Conservation (phyloP, 2,888 invertebrate genomes). For the Rotaria magnacalcarata region DNA sequence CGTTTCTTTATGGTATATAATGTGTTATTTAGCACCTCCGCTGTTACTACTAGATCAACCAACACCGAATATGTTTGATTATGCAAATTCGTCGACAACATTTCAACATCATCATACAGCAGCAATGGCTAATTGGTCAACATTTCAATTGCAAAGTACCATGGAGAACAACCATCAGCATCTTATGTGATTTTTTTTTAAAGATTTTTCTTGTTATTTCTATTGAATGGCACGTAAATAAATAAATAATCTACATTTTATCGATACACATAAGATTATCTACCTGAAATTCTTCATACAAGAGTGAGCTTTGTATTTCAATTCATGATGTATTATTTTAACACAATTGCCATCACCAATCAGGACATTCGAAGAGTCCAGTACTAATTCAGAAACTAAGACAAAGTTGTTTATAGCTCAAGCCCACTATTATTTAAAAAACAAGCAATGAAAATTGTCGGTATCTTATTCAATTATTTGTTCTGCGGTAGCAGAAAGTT, state of each 20-base stretch:
- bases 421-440: too few species aligned
- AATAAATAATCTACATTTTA: background rate
- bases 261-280: background rate
- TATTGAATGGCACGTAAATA: background rate
- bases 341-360: too few species aligned
- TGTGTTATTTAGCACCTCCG: background rate
- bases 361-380: too few species aligned
- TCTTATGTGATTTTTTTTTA: background rate
- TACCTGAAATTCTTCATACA: too few species aligned
- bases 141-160: background rate
- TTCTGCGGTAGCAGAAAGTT: too few species aligned
- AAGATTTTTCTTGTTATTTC: background rate
- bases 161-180: background rate
- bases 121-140: background rate
- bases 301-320: too few species aligned
- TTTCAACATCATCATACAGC: constrained; percentile 14
- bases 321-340: too few species aligned
- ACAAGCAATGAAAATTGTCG: too few species aligned
- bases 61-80: constrained; percentile 18
- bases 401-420: too few species aligned
- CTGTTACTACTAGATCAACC: background rate
- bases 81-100: background rate
- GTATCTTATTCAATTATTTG: too few species aligned
- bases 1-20: background rate
- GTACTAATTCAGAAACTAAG: too few species aligned